These are phyloP conservation scores for Micromys minutus DNA, from an alignment of 2,113 vertebrate genomes.

Conservation along the genomic window DNA sequence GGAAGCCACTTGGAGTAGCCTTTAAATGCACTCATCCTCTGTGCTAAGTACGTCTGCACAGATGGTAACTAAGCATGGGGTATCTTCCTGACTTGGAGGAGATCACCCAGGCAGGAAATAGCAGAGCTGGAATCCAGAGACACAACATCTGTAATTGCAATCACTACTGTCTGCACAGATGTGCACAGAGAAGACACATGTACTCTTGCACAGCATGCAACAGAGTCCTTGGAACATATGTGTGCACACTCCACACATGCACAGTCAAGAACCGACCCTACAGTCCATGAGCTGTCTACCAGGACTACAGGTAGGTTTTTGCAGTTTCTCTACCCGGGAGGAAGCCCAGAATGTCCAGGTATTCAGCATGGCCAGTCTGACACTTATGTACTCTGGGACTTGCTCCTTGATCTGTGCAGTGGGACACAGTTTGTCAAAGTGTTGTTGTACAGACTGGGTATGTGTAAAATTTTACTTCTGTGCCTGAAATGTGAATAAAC, in stretches of 20 bases:
- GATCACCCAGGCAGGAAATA: not conserved
- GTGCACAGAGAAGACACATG: not conserved
- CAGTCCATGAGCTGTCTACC: not conserved
- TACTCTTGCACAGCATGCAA: not conserved
- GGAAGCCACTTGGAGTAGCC: fast-evolving
- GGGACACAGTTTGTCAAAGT: not conserved
- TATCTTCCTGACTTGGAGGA: too few species aligned
- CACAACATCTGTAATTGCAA: not conserved
- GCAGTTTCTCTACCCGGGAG: not conserved
- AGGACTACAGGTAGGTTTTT: not conserved
- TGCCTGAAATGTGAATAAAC: not conserved
- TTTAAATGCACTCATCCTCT: not conserved
- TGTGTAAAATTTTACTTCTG: not conserved
- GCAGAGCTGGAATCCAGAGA: not conserved
- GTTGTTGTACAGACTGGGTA: not conserved
- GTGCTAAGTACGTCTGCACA: not conserved
- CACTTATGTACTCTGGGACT: not conserved
- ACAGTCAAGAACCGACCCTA: not conserved
- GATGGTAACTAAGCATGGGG: not conserved
- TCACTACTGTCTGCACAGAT: not conserved
- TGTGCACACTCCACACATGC: not conserved
- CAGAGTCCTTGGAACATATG: too few species aligned
- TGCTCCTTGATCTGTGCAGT: not conserved
- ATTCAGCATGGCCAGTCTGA: not conserved
- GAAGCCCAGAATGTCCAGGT: not conserved